These are phyloP conservation scores for Willowsia nigromaculata DNA, from an alignment of 2,888 invertebrate species.

Conservation along the genomic window DNA sequence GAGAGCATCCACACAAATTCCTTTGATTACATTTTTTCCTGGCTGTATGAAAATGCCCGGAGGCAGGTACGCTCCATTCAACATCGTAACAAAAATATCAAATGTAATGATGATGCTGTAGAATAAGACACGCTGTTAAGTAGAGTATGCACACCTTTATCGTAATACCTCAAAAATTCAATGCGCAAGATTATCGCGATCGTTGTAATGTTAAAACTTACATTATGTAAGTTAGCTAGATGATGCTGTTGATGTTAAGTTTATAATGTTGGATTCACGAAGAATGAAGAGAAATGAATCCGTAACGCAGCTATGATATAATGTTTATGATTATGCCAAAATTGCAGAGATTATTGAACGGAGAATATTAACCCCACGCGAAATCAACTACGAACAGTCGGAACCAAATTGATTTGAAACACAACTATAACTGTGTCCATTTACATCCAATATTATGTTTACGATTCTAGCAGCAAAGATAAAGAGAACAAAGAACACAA, in stretches of 20 bases:
- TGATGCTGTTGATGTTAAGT: not conserved
- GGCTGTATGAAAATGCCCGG: not conserved
- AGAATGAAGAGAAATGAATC: not conserved
- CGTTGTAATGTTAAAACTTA: not conserved
- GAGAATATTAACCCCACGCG: not conserved
- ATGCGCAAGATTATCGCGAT: not conserved
- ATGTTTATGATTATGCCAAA: not conserved
- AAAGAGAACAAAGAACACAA: too few relatives aligned
- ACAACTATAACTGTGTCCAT: too few relatives aligned
- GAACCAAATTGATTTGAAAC: too few relatives aligned
- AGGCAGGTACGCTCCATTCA: slow-evolving; percentile 4
- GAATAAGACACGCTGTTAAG: not conserved
- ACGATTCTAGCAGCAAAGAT: too few relatives aligned
- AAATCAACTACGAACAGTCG: not conserved
- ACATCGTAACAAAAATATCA: not conserved
- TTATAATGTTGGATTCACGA: not conserved
- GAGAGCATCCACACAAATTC: not conserved
- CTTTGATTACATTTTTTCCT: slow-evolving; percentile 1
- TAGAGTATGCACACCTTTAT: not conserved
- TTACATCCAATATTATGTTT: too few relatives aligned
- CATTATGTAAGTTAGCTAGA: not conserved
- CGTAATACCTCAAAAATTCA: not conserved
- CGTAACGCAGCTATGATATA: not conserved
- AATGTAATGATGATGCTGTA: not conserved
- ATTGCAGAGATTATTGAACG: not conserved